phyloP scores from a whole-genome alignment of 2,888 invertebrate genomes.

The Heliconius cydno region DNA sequence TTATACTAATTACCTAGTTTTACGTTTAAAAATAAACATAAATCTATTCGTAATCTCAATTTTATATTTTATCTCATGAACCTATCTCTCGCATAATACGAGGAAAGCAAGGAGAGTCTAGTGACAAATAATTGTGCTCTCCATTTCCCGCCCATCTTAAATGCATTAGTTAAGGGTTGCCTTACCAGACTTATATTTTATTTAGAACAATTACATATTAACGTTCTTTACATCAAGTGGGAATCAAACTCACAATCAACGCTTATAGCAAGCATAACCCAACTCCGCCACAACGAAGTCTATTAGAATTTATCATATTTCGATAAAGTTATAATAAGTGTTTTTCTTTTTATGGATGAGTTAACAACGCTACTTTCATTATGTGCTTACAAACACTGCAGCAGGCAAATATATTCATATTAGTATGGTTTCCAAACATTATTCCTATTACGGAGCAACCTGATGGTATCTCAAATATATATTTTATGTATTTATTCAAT shows the following conservation, averaged over 20 bases:
- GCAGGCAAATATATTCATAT: neutral
- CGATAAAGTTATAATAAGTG: neutral
- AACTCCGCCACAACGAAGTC: neutral
- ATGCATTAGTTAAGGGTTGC: neutral
- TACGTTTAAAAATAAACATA: neutral
- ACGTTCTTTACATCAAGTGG: neutral
- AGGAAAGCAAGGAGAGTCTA: neutral
- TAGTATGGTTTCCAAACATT: neutral
- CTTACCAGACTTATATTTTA: neutral
- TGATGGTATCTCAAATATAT: constrained; percentile 32
- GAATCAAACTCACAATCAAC: neutral
- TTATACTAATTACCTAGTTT: neutral
- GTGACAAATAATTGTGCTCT: neutral
- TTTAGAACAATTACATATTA: neutral
- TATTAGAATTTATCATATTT: neutral
- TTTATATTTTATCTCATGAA: neutral
- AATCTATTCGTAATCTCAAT: neutral
- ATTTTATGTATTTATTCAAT: constrained; percentile 48
- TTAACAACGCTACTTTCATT: neutral
- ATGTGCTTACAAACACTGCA: neutral
- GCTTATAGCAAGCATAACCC: neutral
- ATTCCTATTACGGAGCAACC: neutral
- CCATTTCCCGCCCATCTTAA: neutral
- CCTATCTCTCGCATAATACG: neutral
- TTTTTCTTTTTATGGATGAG: neutral